These are phyloP conservation scores for Hystrix brachyura DNA, from an alignment of 2,113 vertebrate species.

Conservation along the genomic window DNA sequence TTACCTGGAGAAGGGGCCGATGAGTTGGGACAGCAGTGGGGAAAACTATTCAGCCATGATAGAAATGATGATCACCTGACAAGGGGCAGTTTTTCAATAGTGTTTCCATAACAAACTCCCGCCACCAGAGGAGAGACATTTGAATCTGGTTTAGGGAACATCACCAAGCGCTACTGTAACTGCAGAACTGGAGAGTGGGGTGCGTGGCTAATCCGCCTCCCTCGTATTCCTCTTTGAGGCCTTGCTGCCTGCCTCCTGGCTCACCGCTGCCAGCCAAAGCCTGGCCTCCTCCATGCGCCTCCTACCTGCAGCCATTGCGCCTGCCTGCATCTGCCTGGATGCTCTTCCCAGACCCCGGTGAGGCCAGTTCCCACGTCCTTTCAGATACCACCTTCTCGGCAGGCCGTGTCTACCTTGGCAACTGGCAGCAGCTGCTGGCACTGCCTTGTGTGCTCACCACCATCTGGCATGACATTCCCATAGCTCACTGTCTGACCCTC, in stretches of 20 bases:
- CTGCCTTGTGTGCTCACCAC: background rate
- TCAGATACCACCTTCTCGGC: background rate
- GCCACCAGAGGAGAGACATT: background rate
- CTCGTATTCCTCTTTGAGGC: accelerated
- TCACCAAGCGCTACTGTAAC: background rate
- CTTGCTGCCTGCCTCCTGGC: accelerated
- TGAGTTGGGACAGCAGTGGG: background rate
- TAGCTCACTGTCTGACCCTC: background rate
- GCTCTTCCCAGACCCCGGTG: background rate
- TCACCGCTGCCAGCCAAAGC: background rate
- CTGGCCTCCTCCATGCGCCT: background rate
- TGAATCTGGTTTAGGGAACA: background rate
- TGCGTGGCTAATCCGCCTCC: accelerated
- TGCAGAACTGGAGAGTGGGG: background rate
- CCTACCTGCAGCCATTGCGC: accelerated
- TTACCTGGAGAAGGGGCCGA: background rate
- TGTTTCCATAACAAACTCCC: background rate
- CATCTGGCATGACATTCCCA: background rate
- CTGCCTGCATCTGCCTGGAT: background rate
- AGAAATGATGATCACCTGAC: background rate
- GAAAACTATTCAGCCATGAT: background rate
- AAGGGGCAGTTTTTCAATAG: accelerated
- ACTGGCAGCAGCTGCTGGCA: background rate
- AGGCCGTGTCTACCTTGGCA: background rate
- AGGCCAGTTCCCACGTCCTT: background rate